phyloP scores from a whole-genome alignment of 2,888 invertebrate species.

The Callyntrura sp. region DNA sequence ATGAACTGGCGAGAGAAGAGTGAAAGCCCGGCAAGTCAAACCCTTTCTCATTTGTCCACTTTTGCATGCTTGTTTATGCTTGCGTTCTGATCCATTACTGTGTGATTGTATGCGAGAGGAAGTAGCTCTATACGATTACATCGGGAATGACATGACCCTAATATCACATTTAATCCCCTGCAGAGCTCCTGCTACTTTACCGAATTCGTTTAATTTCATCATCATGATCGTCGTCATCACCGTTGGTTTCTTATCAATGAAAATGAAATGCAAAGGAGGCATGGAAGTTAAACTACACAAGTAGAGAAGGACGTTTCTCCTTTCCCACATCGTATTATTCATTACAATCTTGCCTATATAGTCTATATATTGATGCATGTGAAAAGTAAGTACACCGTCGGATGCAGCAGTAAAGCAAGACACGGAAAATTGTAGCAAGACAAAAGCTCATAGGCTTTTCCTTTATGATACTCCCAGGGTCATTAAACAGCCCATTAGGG shows the following conservation, averaged over 20 bases:
- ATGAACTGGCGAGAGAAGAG: constrained; percentile 17
- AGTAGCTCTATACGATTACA: constrained; percentile 12
- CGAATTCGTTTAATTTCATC: constrained; percentile 45
- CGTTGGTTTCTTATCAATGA: background rate
- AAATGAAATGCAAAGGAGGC: background rate
- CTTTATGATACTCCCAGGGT: constrained; percentile 77
- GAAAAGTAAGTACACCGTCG: too few relatives aligned
- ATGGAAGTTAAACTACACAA: constrained; percentile 39
- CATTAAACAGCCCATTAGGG: constrained; percentile 78
- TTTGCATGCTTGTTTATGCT: constrained; percentile 33
- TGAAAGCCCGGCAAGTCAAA: constrained; percentile 9
- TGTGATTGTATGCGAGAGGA: background rate
- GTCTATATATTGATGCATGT: background rate
- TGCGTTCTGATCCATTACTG: constrained; percentile 26
- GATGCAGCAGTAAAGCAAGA: background rate
- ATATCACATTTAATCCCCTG: constrained; percentile 39
- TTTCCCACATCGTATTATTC: constrained; percentile 31
- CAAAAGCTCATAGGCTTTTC: constrained; percentile 72
- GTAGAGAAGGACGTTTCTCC: constrained; percentile 2
- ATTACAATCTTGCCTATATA: background rate
- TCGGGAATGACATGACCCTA: constrained; percentile 48
- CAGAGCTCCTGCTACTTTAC: constrained; percentile 45
- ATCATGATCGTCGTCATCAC: background rate
- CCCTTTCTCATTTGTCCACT: constrained; percentile 21
- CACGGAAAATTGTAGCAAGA: constrained; percentile 44